phyloP scores from a whole-genome alignment of 2,797 vertebrate genomes.

The Clarias platycephalus region DNA sequence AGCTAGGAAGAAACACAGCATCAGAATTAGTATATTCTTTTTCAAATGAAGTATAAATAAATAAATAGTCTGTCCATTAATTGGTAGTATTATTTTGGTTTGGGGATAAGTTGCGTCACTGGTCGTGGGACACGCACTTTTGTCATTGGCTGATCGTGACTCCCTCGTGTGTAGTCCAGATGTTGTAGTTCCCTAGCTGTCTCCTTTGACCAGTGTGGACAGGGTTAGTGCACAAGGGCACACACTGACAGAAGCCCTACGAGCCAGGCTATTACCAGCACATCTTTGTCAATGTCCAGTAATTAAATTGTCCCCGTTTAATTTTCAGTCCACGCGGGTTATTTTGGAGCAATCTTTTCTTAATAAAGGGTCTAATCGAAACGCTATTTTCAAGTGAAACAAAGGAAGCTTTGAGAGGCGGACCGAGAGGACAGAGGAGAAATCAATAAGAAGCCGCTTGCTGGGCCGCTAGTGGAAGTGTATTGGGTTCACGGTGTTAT shows the following conservation, averaged over 20 bases:
- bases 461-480: conserved; percentile 78
- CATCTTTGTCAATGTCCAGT: conserved; percentile 78
- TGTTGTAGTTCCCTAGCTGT: background rate
- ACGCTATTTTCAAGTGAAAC: conserved; percentile 69
- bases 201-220: conserved; percentile 26
- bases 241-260: conserved; percentile 42
- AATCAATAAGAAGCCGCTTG: conserved; percentile 75
- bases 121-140: conserved; percentile 38
- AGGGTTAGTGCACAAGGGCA: conserved; percentile 49
- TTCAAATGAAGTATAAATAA: background rate
- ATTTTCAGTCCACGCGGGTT: conserved; percentile 67
- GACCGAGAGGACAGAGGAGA: conserved; percentile 59
- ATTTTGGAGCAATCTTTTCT: conserved; percentile 61
- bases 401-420: conserved; percentile 65
- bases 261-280: conserved; percentile 55
- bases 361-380: conserved; percentile 76
- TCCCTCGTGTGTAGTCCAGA: conserved; percentile 35
- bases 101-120: conserved; percentile 56
- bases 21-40: background rate
- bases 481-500: conserved; percentile 81
- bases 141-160: conserved; percentile 71
- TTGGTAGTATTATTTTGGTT: background rate
- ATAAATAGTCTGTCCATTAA: background rate
- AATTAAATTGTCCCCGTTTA: conserved; percentile 63
- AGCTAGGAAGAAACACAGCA: background rate